Percentiles rank a stretch among this genome's conserved stretches.
Conservation (phyloP, 2,797 vertebrate species). For the Lepidocolaptes lacrymiger region DNA sequence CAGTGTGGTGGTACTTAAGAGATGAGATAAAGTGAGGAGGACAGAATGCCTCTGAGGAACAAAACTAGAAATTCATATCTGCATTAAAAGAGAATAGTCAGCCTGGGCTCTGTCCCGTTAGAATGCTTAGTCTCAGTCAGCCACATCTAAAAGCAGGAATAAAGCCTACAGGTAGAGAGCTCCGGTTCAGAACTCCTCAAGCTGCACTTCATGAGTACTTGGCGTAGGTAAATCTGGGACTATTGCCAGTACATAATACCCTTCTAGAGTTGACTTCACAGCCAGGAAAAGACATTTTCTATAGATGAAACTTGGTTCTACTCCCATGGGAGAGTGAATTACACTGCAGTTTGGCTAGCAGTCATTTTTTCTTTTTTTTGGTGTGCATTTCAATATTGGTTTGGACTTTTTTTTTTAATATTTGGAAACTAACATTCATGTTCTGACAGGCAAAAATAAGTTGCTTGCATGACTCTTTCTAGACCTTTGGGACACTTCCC, state of each 20-base stretch:
- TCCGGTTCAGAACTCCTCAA: not conserved
- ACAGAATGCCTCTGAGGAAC: slow-evolving; percentile 29
- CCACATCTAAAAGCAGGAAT: not conserved
- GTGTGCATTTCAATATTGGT: not conserved
- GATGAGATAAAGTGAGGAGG: not conserved
- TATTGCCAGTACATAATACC: not conserved
- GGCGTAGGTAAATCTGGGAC: slow-evolving; percentile 27
- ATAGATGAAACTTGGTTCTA: not conserved
- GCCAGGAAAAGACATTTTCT: slow-evolving; percentile 9
- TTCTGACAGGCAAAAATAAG: slow-evolving; percentile 10
- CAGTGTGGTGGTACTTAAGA: not conserved
- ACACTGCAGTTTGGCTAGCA: not conserved
- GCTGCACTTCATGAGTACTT: slow-evolving; percentile 9
- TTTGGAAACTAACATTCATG: not conserved
- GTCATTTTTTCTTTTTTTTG: not conserved
- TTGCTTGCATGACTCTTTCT: not conserved
- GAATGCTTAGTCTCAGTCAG: slow-evolving; percentile 14
- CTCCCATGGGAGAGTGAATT: not conserved
- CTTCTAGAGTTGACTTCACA: slow-evolving; percentile 5
- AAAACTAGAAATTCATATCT: not conserved
- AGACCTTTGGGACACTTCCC: not conserved
- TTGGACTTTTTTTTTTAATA: not conserved
- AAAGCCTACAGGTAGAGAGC: not conserved
- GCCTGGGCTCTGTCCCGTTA: not conserved
- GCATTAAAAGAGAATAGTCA: slow-evolving; percentile 23